These are phyloP conservation scores for Patella ulyssiponensis DNA, from an alignment of 2,888 invertebrate genomes.

Conservation along the genomic window DNA sequence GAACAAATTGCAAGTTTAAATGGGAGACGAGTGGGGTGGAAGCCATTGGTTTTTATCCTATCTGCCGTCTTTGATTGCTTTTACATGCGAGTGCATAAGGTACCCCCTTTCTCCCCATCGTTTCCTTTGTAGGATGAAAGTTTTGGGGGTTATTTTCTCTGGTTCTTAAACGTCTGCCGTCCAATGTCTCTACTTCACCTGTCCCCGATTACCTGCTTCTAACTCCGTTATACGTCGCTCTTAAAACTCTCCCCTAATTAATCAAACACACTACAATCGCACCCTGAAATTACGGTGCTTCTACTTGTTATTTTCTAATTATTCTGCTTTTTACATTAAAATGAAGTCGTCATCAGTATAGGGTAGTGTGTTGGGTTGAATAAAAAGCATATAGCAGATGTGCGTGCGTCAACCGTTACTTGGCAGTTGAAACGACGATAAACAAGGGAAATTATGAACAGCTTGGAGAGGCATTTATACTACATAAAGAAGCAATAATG, in stretches of 20 bases:
- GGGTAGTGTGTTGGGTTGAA: not conserved
- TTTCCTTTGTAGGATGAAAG: not conserved
- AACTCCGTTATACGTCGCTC: not conserved
- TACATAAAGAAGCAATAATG: conserved; percentile 7
- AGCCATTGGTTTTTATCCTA: not conserved
- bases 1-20: no score
- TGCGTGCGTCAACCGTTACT: conserved; percentile 5
- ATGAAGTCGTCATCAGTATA: conserved; percentile 5
- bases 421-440: conserved; percentile 9
- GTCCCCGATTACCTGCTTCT: not conserved
- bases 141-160: not conserved
- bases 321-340: conserved; percentile 7
- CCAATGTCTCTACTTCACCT: conserved; percentile 5
- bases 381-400: conserved; percentile 4
- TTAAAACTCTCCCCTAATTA: conserved; percentile 8
- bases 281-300: conserved; percentile 1
- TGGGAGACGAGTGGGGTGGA: not conserved
- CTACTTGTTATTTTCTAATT: conserved; percentile 9
- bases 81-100: conserved; percentile 7
- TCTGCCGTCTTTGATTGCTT: conserved; percentile 1
- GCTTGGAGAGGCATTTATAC: conserved; percentile 11
- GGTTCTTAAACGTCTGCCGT: not conserved
- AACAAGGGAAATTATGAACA: conserved; percentile 4
- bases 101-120: not conserved
- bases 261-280: conserved; percentile 9